Base-by-base conservation (phyloP, 2,797 vertebrate species). In the Poecile montanus region DNA sequence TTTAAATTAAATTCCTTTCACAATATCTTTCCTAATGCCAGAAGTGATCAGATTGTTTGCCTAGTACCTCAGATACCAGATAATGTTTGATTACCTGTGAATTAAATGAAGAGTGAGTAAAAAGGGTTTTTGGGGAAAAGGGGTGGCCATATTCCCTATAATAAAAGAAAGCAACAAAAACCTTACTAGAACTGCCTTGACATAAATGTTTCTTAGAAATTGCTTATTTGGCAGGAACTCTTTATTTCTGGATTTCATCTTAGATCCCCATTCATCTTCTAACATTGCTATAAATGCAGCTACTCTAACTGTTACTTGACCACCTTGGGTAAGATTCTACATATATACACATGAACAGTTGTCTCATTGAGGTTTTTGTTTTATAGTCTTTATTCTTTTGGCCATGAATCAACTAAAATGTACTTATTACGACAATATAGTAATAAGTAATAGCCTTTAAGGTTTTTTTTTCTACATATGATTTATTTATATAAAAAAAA, bases 101-200 rank as follows among this genome's bases (percentile, higher is more conserved):
- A 36, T 21, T 44, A 78, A 66, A 25, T 53, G 13, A 65, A 34
- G 10, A 0, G 1, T 53, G 34, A 51, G 8, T 56, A 78, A 4
- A 11, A 1, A 40, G 38, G 38, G 25, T 13, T 47, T 81, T 38
- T 38, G 16, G 14, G 62, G 34, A 48, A 62, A 80, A 48, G 4
- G 7, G 6, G 1, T 2, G 4, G 3, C 65, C 18, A 38, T 11
- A 6, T 34, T 61, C 10, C 15, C 26, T 38, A 5, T 7, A 47
- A 54, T 1, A 3, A 63, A 47, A 74, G 30, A 77, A 68, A 80
- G 7, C 25, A 68, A 25, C 13, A 70, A 6, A 32, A 48, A 22
- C 30, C 10, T 72, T n/a, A 29, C 7, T 67, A 51, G 30, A 78
- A n/a, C 21, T 48, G 3, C 20, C 30, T 74, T 71, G 45, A 32